A percentile compares a stretch with the other conserved stretches of the same genome.
These are phyloP conservation scores for Zosterops pallidus DNA, from an alignment of 2,113 vertebrate species.

Conservation along the genomic window DNA sequence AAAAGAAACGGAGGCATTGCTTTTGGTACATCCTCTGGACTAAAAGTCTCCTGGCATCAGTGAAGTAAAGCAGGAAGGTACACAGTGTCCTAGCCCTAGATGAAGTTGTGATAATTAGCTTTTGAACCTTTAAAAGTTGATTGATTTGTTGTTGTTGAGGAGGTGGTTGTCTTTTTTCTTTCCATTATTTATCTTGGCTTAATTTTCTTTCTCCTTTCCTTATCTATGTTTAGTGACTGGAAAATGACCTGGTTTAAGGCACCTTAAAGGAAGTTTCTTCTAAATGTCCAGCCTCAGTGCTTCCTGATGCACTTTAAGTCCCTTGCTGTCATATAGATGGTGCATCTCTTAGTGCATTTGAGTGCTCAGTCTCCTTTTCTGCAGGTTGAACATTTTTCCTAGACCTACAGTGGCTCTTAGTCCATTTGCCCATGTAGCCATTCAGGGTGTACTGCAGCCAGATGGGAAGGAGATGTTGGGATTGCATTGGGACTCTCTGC, in stretches of 20 bases:
- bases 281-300: neutral
- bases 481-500: neutral
- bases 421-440: neutral
- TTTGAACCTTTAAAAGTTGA: neutral
- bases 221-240: neutral
- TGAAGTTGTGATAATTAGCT: neutral
- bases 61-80: constrained; percentile 23
- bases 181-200: neutral
- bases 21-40: constrained; percentile 75
- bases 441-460: neutral
- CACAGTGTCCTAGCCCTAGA: neutral
- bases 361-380: neutral
- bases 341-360: neutral
- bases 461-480: accelerated
- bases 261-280: neutral
- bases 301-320: neutral
- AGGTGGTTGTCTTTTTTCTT: too few relatives aligned
- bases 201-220: neutral
- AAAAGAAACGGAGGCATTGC: constrained; percentile 33
- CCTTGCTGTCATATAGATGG: neutral
- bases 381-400: neutral
- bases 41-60: constrained; percentile 73
- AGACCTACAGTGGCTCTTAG: neutral
- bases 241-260: neutral
- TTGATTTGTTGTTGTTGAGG: neutral